Conservation (phyloP, 2,797 vertebrate genomes). For the Pseudomugil gertrudae region DNA sequence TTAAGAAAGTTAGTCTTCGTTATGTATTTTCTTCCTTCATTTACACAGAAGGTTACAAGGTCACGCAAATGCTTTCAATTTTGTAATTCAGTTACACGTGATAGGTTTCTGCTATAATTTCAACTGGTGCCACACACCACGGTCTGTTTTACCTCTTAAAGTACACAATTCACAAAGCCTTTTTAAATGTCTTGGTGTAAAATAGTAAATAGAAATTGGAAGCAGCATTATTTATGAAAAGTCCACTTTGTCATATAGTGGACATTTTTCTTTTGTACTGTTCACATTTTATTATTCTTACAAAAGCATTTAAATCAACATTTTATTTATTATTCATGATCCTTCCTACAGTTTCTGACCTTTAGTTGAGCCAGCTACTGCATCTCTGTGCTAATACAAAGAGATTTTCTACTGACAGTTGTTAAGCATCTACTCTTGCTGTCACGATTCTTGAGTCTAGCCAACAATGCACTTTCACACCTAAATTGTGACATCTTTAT, state of each 20-base stretch:
- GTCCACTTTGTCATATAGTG: neutral
- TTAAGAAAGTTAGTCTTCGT: neutral
- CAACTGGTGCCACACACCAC: neutral
- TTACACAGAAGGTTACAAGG: neutral
- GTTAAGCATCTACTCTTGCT: slow-evolving; percentile 20
- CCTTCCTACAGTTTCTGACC: slow-evolving; percentile 2
- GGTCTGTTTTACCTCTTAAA: neutral
- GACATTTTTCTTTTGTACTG: neutral
- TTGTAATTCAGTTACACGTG: slow-evolving; percentile 5
- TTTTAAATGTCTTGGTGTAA: neutral
- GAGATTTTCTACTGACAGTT: neutral
- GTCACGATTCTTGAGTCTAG: slow-evolving; percentile 18
- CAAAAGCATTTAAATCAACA: neutral
- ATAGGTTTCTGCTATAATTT: neutral
- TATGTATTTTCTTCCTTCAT: neutral
- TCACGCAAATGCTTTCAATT: neutral
- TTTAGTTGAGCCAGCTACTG: neutral
- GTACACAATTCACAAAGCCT: neutral
- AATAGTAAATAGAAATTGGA: neutral
- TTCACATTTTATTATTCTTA: neutral
- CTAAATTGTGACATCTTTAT: slow-evolving; percentile 10
- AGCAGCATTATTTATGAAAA: neutral
- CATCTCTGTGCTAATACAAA: neutral
- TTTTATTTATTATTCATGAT: neutral
- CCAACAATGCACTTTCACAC: slow-evolving; percentile 11